Conservation (phyloP, 2,888 invertebrate species). For the Phaedon cochleariae region DNA sequence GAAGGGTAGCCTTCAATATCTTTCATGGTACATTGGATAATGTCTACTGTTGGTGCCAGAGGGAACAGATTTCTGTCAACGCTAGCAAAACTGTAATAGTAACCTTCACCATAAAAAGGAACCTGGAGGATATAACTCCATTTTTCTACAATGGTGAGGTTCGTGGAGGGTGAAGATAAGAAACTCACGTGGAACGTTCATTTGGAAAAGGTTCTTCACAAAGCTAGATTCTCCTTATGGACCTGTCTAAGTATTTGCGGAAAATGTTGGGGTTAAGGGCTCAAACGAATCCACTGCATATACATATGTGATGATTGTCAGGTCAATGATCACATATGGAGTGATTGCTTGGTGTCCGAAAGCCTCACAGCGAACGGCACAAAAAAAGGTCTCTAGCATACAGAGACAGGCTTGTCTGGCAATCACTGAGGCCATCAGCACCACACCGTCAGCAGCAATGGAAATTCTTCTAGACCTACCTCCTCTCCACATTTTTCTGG, state of each 20-base stretch:
- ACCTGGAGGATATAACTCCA: too few relatives aligned
- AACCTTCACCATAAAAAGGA: too few relatives aligned
- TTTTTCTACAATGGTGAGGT: not conserved
- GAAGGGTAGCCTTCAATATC: not conserved
- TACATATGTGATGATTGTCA: slow-evolving; percentile 11
- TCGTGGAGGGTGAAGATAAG: not conserved
- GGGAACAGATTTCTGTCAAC: not conserved
- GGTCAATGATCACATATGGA: slow-evolving; percentile 14
- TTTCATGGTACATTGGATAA: not conserved
- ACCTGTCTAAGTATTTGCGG: slow-evolving; percentile 23
- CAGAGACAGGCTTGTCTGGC: too few relatives aligned
- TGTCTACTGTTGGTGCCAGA: not conserved
- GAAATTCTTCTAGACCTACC: too few relatives aligned
- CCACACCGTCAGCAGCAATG: not conserved
- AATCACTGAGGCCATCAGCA: too few relatives aligned
- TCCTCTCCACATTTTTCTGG: too few relatives aligned
- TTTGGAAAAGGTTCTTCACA: not conserved
- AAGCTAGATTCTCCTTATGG: not conserved
- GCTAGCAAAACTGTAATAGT: not conserved
- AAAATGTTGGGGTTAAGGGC: not conserved
- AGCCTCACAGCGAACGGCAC: not conserved
- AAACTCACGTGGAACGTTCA: not conserved
- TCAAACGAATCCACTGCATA: not conserved
- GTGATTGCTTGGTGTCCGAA: slow-evolving; percentile 6
- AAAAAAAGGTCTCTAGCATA: not conserved